Percentiles rank a stretch among this genome's conserved stretches.
Conservation (phyloP, 2,797 vertebrate genomes). For the Champsocephalus esox region DNA sequence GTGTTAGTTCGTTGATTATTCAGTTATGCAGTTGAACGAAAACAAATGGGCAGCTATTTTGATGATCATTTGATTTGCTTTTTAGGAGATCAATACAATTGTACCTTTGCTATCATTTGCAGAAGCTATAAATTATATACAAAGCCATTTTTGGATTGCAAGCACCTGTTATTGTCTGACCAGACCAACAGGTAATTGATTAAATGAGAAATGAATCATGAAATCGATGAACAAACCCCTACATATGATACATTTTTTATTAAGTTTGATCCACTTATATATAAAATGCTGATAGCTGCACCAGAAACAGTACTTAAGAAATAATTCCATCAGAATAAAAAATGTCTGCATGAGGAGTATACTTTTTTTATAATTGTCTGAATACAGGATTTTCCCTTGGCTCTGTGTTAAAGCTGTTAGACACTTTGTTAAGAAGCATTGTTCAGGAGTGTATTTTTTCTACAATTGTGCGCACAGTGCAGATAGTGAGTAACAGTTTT, state of each 20-base stretch:
- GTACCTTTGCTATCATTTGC: too few species aligned
- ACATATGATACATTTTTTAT: not conserved
- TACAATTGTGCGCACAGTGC: slow-evolving; percentile 22
- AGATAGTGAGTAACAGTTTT: slow-evolving; percentile 25
- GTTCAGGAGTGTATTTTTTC: not conserved
- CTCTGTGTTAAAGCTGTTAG: not conserved
- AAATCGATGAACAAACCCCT: not conserved
- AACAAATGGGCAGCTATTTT: not conserved
- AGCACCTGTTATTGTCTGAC: not conserved
- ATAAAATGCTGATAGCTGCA: not conserved
- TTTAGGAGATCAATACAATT: not conserved
- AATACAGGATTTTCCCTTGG: not conserved
- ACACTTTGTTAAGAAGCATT: slow-evolving; percentile 7
- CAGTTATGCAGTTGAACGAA: not conserved
- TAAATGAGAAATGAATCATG: not conserved
- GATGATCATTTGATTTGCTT: not conserved
- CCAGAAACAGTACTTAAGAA: not conserved
- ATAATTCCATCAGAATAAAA: not conserved
- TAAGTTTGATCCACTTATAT: not conserved
- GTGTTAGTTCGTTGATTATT: not conserved
- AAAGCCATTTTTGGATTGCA: not conserved
- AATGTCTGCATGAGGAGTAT: not conserved
- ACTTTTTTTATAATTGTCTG: not conserved
- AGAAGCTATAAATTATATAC: not conserved
- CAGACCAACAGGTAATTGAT: not conserved